Base-by-base conservation (phyloP, 2,888 invertebrate genomes). In the Ceramica pisi region DNA sequence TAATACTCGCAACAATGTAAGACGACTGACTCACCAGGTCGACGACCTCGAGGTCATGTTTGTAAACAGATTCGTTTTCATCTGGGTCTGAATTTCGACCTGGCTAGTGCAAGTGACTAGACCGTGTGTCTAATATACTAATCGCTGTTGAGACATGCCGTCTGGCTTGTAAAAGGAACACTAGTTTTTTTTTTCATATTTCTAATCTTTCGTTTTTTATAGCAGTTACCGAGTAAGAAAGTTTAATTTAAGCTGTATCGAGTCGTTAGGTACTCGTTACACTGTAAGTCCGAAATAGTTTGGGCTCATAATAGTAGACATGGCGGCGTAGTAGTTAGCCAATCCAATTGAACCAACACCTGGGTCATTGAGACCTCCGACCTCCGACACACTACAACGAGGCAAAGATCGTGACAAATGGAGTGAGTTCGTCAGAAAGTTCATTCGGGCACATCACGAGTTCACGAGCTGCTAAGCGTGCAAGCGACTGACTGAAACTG, bases 1-100 rank as follows among this genome's bases (percentile, higher is more conserved):
- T 53, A 80, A 53, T 31, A 69, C 71, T 50, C 53, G 44, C 79
- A 65, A 69, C 80, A 67, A 64, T 53, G 26, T 21, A 38, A 55
- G n/a, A 19, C 50, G n/a, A 69, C 72, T 85, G 83, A 85, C 48
- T 83, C 83, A 83, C 57, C 46, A 68, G 84, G 71, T 83, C 82
- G 67, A 51, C 57, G 80, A 81, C 84, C 81, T 46, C 75, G 81
- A 77, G 80, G 75, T 85, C 83, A 41, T 72, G 80, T 78, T 80
- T 63, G 82, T 84, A 84, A 80, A 83, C 81, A 86, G 73, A 80
- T 44, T 69, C 66, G 38, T 76, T 67, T 68, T 76, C 65, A 48
- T 61, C 65, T 75, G 16, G n/a, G 57, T 51, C 84, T 82, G 68
- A 70, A 73, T 46, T 80, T 83, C 72, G 63, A 55, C n/a, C 73